These are phyloP conservation scores for Caenorhabditis tropicalis DNA, from an alignment of 1,140 invertebrate species.

Conservation along the genomic window DNA sequence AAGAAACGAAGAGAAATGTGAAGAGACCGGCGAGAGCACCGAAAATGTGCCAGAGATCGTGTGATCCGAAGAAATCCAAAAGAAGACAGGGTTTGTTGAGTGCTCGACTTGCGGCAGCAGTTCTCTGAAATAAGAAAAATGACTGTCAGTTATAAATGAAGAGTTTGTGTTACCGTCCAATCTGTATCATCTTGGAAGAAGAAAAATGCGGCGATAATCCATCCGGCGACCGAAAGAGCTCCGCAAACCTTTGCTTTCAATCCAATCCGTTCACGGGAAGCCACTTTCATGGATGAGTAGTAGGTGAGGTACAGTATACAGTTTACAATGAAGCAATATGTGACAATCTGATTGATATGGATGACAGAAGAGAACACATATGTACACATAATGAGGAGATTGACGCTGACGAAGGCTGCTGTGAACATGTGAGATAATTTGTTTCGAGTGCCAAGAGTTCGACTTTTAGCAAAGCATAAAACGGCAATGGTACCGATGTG, in stretches of 20 bases:
- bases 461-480: neutral
- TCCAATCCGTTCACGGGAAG: neutral
- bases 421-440: neutral
- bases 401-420: neutral
- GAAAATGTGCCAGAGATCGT: constrained; percentile 29
- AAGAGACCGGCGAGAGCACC: constrained; percentile 4
- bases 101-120: neutral
- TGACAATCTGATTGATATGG: constrained; percentile 14
- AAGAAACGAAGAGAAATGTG: constrained; percentile 10
- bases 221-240: neutral
- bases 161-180: neutral
- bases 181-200: constrained; percentile 29
- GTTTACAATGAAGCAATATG: neutral
- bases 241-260: neutral
- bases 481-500: neutral
- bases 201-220: neutral
- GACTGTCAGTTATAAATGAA: neutral
- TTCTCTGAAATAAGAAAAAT: neutral
- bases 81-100: constrained; percentile 10
- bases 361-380: neutral
- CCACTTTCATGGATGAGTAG: neutral
- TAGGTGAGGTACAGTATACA: neutral
- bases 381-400: neutral
- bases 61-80: neutral
- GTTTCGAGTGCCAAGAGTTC: neutral